A percentile compares a stretch with the other conserved stretches of the same genome.
Evolutionary conservation across 2,888 invertebrate genomes (phyloP).

Genomic region (Cantharis flavilabris): DNA sequence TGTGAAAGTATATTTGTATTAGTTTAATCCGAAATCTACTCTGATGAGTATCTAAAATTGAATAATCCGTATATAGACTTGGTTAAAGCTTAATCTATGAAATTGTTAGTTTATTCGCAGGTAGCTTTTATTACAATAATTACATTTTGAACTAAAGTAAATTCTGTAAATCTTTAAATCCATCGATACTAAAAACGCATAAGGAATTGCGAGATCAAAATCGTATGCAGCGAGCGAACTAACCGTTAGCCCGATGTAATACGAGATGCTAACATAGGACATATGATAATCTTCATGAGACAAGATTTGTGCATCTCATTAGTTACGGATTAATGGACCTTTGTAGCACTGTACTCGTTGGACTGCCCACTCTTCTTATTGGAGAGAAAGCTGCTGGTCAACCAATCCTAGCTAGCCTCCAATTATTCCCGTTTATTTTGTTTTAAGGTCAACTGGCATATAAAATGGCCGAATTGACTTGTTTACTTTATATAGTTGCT

Average conservation of each 20-base stretch:
- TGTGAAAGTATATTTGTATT: neutral
- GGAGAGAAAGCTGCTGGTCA: constrained; percentile 43
- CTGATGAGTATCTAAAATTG: neutral
- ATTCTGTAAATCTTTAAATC: neutral
- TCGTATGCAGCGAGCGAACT: neutral
- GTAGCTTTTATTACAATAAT: neutral
- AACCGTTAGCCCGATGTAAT: constrained; percentile 13
- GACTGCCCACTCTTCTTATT: constrained; percentile 42
- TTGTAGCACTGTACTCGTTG: constrained; percentile 47
- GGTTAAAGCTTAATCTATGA: neutral
- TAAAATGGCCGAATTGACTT: constrained; percentile 53
- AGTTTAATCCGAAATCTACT: neutral
- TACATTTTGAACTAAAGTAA: neutral
- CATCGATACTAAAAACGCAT: neutral
- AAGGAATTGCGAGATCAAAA: neutral
- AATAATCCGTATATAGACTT: neutral
- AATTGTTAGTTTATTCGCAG: neutral
- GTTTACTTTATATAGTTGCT: constrained; percentile 40
- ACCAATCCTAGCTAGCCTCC: constrained; percentile 51
- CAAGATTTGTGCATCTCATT: constrained; percentile 53
- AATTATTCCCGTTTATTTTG: constrained; percentile 54
- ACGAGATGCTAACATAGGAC: constrained; percentile 32
- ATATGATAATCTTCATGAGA: constrained; percentile 30
- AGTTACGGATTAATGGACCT: constrained; percentile 53
- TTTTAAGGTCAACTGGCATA: constrained; percentile 53